Base-by-base conservation (phyloP, 2,113 vertebrate genomes). In the Amphiprion percula region DNA sequence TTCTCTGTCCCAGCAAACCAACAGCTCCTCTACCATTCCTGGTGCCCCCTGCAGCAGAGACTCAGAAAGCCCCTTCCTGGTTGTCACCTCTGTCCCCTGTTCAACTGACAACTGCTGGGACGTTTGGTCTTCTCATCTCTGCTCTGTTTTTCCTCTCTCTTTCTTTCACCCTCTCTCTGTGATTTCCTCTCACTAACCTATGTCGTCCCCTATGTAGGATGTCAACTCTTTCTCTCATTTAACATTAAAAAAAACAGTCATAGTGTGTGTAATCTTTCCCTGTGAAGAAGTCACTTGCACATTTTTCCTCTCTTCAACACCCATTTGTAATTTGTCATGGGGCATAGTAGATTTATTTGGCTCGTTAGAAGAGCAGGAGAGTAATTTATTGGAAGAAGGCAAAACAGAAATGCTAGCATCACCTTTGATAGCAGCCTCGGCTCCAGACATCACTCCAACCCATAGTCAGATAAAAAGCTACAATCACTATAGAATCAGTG, bases 11-110 rank as follows among this genome's bases (percentile, higher is more conserved):
- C 86, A 75, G 73, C 94, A 91, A 92, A 88, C 79, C 87, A 93
- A 93, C 91, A 88, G 73, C 85, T 91, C 95, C 89, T 94, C 92
- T 90, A 55, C 90, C 90, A 84, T 92, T 92, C 91, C 93, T 79
- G 94, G 87, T 87, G 88, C 93, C 93, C 91, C 89, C 73, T 76
- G 64, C 82, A 80, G 82, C 93, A 88, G 77, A 95, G 94, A 63
- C 93, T 93, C 87, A 79, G 84, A 89, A 72, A 78, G 72, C 58
- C 70, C 80, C 61, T 30, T 59, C 83, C 33, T 90, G 92, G 76
- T 83, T 80, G 80, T 88, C 91, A 74, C 84, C 81, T 90, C 79
- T 88, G 85, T 86, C 89, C 85, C 62, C 52, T 77, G 77, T 74
- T 86, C 79, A 71, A 67, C 83, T 83, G 87, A 82, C 72, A 82